Base-by-base conservation (phyloP, 2,888 invertebrate genomes). In the Diabrotica balteata region DNA sequence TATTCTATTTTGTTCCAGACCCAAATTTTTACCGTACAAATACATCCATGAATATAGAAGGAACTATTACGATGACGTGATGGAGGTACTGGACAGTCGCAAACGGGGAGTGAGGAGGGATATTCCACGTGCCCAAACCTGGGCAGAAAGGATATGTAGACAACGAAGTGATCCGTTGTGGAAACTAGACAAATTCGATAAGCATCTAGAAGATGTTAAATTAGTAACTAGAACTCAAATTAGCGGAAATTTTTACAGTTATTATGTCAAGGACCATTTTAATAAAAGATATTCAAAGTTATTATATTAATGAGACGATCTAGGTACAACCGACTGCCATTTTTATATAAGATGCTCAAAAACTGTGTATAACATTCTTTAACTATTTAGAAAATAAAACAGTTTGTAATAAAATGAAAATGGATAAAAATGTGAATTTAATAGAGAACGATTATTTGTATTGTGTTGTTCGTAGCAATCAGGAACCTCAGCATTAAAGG, bases 1-100 rank as follows among this genome's bases (percentile, higher is more conserved):
- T 4, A 32, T 4, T 32, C 32, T 32, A 42, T 9, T 54, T 11
- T 43, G 0, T 80, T 82, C 10, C 84, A 90, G 90, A 80, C 93
- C 93, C 10, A 89, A 89, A 80, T 90, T 90, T 84, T 88, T 91
- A 17, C 91, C 92, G 82, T 93, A 93, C 85, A 89, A 87, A 79
- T 93, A 92, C 82, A 86, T 93, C 83, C 91, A 91, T 85, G 90
- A 93, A 81, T 93, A 93, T 85, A 88, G 90, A 84, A 89, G 89
- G 83, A 92, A 91, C 84, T 93, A 93, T 2, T 93, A 93, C 82
- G 89, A 93, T 80, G 93, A 93, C 80, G 89, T 92, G 66, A 91
- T 93, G 82, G 89, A 90, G 79, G 93, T 90, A 84, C 82, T 93
- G 83, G 90, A 93, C 81, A 88, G 90, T 78, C 88, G 92, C 73